phyloP scores from a whole-genome alignment of 1,140 invertebrate genomes.

The Zaprionus camerounensis region DNA sequence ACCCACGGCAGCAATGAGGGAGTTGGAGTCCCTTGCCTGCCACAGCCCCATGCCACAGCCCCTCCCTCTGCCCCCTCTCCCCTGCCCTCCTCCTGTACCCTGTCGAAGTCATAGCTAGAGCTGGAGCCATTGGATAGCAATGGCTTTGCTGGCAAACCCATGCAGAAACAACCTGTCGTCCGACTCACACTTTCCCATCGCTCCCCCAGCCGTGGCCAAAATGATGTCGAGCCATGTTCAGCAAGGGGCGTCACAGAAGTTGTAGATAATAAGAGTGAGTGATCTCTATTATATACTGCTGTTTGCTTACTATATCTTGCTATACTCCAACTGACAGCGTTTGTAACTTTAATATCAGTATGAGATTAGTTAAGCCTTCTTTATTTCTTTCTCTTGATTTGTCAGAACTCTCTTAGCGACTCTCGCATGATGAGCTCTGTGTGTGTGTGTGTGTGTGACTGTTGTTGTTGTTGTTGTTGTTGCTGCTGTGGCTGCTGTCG shows the following conservation, averaged over 20 bases:
- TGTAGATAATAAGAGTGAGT: neutral
- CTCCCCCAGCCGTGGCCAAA: conserved; percentile 14
- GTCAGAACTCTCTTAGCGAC: neutral
- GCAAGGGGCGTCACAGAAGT: conserved; percentile 10
- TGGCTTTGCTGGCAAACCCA: conserved; percentile 50
- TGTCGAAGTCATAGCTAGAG: conserved; percentile 3
- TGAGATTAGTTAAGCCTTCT: no score
- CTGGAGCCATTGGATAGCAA: conserved; percentile 41
- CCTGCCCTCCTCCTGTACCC: neutral
- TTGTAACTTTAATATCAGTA: no score
- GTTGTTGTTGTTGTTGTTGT: neutral
- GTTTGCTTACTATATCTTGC: no score
- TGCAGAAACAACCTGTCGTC: conserved; percentile 65
- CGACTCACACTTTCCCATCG: conserved; percentile 42
- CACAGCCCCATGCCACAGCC: conserved; percentile 12
- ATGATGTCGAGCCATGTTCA: conserved; percentile 1
- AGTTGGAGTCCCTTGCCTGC: conserved; percentile 17
- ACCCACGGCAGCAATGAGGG: conserved; percentile 61
- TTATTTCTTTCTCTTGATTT: neutral
- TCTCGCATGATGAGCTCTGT: conserved; percentile 27
- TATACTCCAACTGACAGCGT: no score
- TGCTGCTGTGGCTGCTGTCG: conserved; percentile 41
- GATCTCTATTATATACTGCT: no score
- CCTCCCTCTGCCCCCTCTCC: neutral
- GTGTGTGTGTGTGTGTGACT: conserved; percentile 23